Evolutionary conservation across 64 coral and sea anemone genomes (phyloP), one percentile per base, ranked within the genome.

Genomic region (Hydrozoanthus tunicans): DNA sequence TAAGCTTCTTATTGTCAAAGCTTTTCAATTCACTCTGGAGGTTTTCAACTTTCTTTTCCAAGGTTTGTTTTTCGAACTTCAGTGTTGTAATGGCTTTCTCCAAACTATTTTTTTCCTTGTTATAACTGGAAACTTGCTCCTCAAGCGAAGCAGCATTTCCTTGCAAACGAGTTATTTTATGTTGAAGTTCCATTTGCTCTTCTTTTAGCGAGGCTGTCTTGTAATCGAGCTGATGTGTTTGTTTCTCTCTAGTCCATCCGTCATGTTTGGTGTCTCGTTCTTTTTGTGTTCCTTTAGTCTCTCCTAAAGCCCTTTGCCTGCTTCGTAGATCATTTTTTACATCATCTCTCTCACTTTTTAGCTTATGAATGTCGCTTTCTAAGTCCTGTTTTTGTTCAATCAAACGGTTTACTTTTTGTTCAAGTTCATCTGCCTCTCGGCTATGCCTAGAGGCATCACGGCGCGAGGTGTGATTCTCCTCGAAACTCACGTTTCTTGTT

Each of bases 111-210:
- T 81, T 82, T 53, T 94, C 76, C 58, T 77, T 70, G 53, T 60
- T 77, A n/a, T 91, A 89, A 68, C 70, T 59, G n/a, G 76, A 77
- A 13, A 92, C 60, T 58, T 62, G 93, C 64, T 77, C 89, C 73
- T 89, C 89, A 15, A 96, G 59, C 9, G 69, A 73, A 6, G 55
- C 13, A 59, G 79, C 70, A 62, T 97, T 90, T 78, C 70, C 73
- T 13, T 81, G 82, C 15, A 94, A 60, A 52, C 90, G 92, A 2
- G 83, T 94, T 27, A 97, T 82, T 27, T 83, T 75, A 17, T 62
- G 81, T n/a, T 97, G 61, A 15, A 97, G 91, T 4, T 97, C 83
- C 55, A 55, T 64, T 20, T 92, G 81, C 12, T 90, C 92, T 52
- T 94, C 90, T 81, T 92, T 97, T 10, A 97, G 78, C 8, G 81